Evolutionary conservation across 2,113 vertebrate species (phyloP).

Genomic region (Ariopsis seemanni): DNA sequence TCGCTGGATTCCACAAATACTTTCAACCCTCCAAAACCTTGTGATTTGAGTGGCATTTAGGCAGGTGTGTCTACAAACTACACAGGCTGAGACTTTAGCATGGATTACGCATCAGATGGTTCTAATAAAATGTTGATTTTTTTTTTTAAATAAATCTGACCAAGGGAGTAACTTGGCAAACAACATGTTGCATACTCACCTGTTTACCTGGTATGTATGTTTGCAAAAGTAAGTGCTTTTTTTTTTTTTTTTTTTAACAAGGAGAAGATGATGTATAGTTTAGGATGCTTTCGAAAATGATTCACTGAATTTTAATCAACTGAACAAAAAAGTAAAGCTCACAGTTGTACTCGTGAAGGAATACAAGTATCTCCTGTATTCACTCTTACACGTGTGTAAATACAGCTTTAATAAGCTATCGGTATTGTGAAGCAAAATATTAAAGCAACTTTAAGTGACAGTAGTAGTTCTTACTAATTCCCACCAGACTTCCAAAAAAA

Average conservation of each 20-base stretch:
- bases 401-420: background rate
- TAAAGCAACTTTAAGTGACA: background rate
- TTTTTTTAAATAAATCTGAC: conserved; percentile 55
- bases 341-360: background rate
- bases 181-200: conserved; percentile 55
- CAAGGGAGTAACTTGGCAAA: conserved; percentile 56
- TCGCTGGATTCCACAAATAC: conserved; percentile 87
- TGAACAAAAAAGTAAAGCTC: background rate
- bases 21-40: conserved; percentile 76
- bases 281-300: conserved; percentile 28
- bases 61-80: conserved; percentile 70
- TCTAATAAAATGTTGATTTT: conserved; percentile 69
- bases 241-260: background rate
- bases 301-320: background rate
- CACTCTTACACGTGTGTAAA: background rate
- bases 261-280: conserved; percentile 26
- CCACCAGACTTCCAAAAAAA: background rate
- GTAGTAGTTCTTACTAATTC: background rate
- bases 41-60: conserved; percentile 86
- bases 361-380: background rate
- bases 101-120: conserved; percentile 78
- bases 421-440: background rate
- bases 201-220: conserved; percentile 64
- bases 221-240: conserved; percentile 34
- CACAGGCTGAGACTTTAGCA: conserved; percentile 64